Evolutionary conservation across 2,888 invertebrate species (phyloP), one percentile per base, ranked within the genome.

Genomic region (Erannis defoliaria): DNA sequence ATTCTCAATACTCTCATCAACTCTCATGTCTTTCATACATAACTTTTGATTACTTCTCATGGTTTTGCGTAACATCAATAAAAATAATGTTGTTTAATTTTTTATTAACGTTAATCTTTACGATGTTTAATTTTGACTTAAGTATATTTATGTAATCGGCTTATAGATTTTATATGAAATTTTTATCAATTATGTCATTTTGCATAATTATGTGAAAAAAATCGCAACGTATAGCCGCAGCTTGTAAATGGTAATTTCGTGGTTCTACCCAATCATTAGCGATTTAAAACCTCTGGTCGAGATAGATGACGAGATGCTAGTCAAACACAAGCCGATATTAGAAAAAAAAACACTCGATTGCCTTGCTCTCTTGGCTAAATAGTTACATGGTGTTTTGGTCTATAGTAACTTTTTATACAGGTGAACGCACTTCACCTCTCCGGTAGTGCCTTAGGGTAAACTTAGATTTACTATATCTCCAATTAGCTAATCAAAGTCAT

Each of bases 51-150:
- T 31, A 35, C 56, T 62, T 55, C 49, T 45, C 50, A 38, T 43
- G 29, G 19, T 18, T 61, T 62, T 56, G 55, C 56, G 46, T 56
- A 62, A 62, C 62, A 46, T 56, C 51, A 56, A 62, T 62, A 51
- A 62, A 62, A 38, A 51, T 55, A 14, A 56, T 56, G 38, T 33
- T 46, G 23, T 55, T 43, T 43, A 54, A 43, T 35, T 53, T 26
- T 62, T 56, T 46, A 62, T 56, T 62, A 42, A 46, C 46, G 38
- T 56, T 53, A 35, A 62, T 40, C 26, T 54, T 60, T 60, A 60
- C 26, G 54, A 56, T 56, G 35, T 51, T 40, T 56, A 56, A 55
- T 62, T 59, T 54, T 21, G 45, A 19, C 55, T 54, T 55, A 37
- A 49, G 37, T 45, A 51, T 61, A 38, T 61, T 61, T 56, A 62